Evolutionary conservation across 2,797 vertebrate species (phyloP).

Genomic region (Myripristis murdjan): DNA sequence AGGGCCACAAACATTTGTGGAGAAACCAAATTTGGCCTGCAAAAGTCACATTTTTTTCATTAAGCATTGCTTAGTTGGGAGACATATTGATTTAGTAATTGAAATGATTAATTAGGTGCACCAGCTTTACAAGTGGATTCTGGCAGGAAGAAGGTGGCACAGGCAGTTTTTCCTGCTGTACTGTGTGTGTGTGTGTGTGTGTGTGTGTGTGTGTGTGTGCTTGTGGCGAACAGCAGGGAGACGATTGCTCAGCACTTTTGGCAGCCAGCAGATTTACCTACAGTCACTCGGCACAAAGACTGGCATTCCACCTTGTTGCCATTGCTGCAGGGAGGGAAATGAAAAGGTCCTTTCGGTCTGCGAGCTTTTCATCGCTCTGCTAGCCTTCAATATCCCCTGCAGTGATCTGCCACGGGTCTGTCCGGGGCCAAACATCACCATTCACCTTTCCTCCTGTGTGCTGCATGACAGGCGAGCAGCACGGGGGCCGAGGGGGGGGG

Average conservation of each 20-base stretch:
- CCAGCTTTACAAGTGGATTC: slow-evolving; percentile 52
- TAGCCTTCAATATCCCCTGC: background rate
- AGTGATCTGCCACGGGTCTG: background rate
- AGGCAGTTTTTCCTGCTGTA: slow-evolving; percentile 43
- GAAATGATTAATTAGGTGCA: slow-evolving; percentile 58
- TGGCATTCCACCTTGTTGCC: background rate
- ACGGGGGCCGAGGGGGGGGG: background rate
- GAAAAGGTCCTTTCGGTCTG: background rate
- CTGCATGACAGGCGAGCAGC: slow-evolving; percentile 26
- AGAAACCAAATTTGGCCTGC: background rate
- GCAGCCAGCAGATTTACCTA: slow-evolving; percentile 3
- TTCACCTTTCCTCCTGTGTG: slow-evolving; percentile 3
- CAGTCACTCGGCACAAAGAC: background rate
- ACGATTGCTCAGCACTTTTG: slow-evolving; percentile 53
- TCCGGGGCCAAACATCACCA: background rate
- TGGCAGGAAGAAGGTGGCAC: slow-evolving; percentile 47
- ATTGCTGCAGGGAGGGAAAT: background rate
- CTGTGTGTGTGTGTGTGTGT: slow-evolving; percentile 13
- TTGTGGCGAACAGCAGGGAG: background rate
- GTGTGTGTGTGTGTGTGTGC: slow-evolving; percentile 1
- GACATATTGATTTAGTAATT: slow-evolving; percentile 52
- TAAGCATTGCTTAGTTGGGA: slow-evolving; percentile 40
- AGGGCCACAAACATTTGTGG: background rate
- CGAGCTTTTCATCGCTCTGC: too few species aligned
- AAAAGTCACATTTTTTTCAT: slow-evolving; percentile 24